Percentiles rank a stretch among this genome's conserved stretches.
phyloP scores from a whole-genome alignment of 2,113 vertebrate species.

The Varanus komodoensis region DNA sequence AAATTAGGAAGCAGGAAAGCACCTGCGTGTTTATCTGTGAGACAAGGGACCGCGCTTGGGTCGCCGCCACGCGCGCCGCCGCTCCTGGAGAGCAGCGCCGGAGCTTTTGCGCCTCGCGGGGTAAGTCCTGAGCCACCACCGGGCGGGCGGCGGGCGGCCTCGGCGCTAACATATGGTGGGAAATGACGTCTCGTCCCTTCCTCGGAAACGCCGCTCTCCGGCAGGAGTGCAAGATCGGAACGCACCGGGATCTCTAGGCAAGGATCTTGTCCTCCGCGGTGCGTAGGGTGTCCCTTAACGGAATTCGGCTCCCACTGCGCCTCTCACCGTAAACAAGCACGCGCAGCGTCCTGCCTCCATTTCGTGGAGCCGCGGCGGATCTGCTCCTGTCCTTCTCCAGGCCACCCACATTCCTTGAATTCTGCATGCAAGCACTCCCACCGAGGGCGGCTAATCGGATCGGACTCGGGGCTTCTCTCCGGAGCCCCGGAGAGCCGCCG shows the following conservation, averaged over 20 bases:
- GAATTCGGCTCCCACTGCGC: neutral
- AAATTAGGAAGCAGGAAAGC: neutral
- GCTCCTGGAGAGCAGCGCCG: neutral
- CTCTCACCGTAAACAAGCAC: neutral
- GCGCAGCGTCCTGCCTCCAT: neutral
- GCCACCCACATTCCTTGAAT: neutral
- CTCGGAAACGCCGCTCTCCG: neutral
- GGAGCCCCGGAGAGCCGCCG: neutral
- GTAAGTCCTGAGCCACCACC: neutral
- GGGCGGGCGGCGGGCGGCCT: too few species aligned
- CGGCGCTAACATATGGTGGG: slow-evolving; percentile 5
- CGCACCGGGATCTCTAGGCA: neutral
- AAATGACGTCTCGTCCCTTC: neutral
- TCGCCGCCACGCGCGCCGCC: neutral
- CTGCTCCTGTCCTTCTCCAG: neutral
- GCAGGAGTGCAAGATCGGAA: neutral
- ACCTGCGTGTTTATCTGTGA: neutral
- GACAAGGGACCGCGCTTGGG: neutral
- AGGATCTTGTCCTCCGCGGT: neutral
- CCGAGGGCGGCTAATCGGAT: neutral
- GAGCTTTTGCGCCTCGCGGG: neutral
- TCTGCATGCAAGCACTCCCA: neutral
- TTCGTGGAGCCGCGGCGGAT: neutral
- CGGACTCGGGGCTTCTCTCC: neutral
- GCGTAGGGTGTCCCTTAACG: neutral